Evolutionary conservation across 2,888 invertebrate genomes (phyloP), one percentile per base, ranked within the genome.

Genomic region (Luperina nickerlii): DNA sequence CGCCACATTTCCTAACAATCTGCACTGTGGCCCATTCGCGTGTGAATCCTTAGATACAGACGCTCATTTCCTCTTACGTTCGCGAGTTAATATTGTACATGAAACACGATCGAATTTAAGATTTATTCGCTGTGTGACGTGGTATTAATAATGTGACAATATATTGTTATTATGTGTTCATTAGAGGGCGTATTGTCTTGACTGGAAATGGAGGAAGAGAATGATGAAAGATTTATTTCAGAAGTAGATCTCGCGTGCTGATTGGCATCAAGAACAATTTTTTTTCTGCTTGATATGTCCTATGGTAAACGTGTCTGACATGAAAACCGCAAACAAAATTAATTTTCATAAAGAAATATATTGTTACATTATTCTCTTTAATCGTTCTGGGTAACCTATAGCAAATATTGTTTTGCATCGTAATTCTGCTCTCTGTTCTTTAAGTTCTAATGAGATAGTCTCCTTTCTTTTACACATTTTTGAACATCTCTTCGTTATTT

Each of bases 11-110:
- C 96, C 94, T 94, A 93, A 96, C 96, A 96, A 97, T 97, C 97
- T 96, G 97, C 94, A 93, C 94, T 88, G 91, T 90, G 90, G 93
- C 91, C 93, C 96, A 94, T 89, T 95, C 94, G 96, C 94, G 96
- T 96, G 96, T 97, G 96, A 97, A 96, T 97, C 97, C 96, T 96
- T 94, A 96, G 97, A 97, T 97, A 97, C 96, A 96, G 96, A 89
- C 94, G 93, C 95, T 96, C 96, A 96, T 96, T 96, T 96, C 96
- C 96, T 94, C 91, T 88, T 89, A 86, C 86, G 80, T 90, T 91
- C 92, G 89, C 92, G 93, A 92, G 93, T 94, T 94, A 90, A 89
- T 89, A 89, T 87, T 89, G 89, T 89, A 90, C 87, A 82, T 82
- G 85, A 78, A 85, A 85, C 82, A 65, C 67, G 85, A 87, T 73